Conservation (phyloP, 2,888 invertebrate species). For the Nyleta sp. region DNA sequence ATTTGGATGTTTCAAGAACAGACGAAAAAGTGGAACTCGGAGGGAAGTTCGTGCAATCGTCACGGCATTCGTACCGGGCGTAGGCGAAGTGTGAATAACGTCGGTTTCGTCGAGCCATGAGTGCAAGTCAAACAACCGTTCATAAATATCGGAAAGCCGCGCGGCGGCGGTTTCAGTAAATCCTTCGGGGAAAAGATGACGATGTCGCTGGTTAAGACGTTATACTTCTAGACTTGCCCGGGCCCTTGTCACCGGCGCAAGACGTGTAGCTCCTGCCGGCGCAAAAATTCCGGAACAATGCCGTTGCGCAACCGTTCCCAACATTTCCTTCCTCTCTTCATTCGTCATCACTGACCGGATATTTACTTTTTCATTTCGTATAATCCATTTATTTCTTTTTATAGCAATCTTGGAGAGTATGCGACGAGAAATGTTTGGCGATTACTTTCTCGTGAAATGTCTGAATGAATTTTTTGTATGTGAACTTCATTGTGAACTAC, state of each 20-base stretch:
- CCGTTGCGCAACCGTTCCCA: conserved; percentile 43
- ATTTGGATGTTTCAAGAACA: too few relatives aligned
- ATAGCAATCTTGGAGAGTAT: too few relatives aligned
- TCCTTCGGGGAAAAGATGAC: conserved; percentile 61
- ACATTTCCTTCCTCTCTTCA: conserved; percentile 24
- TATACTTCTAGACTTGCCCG: conserved; percentile 37
- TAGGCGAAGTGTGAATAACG: conserved; percentile 67
- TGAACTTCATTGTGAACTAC: too few relatives aligned
- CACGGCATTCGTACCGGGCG: conserved; percentile 33
- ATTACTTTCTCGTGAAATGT: too few relatives aligned
- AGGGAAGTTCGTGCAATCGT: conserved; percentile 21
- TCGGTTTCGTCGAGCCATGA: conserved; percentile 58
- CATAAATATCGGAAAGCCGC: conserved; percentile 71
- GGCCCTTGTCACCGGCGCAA: conserved; percentile 50
- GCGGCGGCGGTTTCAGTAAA: conserved; percentile 71
- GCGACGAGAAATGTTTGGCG: too few relatives aligned
- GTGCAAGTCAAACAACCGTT: conserved; percentile 73
- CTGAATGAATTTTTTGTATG: too few relatives aligned
- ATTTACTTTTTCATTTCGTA: too few relatives aligned
- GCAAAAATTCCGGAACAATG: conserved; percentile 50
- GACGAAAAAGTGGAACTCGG: conserved; percentile 5
- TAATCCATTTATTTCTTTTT: too few relatives aligned
- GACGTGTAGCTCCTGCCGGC: conserved; percentile 44
- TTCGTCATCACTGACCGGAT: conserved; percentile 30
- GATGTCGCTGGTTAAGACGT: conserved; percentile 51